phyloP scores from a whole-genome alignment of 2,888 invertebrate genomes.

The Colletes collaris region DNA sequence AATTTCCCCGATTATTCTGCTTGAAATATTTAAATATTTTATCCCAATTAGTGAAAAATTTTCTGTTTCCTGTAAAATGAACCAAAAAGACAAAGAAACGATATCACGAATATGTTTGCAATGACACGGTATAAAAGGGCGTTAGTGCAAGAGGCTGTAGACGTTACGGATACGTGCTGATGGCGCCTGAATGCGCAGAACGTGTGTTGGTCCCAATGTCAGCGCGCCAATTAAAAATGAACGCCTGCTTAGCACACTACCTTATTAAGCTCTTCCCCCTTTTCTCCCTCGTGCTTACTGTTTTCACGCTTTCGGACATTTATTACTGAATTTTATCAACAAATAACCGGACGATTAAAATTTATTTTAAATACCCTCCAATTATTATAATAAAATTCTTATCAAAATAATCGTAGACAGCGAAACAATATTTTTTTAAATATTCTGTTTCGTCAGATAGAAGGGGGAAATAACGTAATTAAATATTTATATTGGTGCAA shows the following conservation, averaged over 20 bases:
- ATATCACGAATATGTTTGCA: not conserved
- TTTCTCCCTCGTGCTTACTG: slow-evolving; percentile 11
- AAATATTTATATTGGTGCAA: too few species aligned
- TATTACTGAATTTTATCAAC: slow-evolving; percentile 36
- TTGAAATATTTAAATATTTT: too few species aligned
- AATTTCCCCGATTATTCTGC: too few species aligned
- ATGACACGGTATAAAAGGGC: not conserved
- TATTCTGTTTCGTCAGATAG: too few species aligned
- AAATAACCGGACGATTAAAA: slow-evolving; percentile 9
- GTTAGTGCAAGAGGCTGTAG: slow-evolving; percentile 32
- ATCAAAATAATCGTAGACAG: too few species aligned
- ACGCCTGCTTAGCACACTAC: slow-evolving; percentile 66
- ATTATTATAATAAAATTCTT: too few species aligned
- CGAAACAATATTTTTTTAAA: too few species aligned
- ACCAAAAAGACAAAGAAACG: not conserved
- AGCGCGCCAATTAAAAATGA: slow-evolving; percentile 74
- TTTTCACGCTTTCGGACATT: slow-evolving; percentile 46
- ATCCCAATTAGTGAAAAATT: not conserved
- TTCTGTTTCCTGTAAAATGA: not conserved
- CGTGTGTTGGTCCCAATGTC: slow-evolving; percentile 72
- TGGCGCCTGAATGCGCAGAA: slow-evolving; percentile 56
- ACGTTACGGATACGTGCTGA: slow-evolving; percentile 51
- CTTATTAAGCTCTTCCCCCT: slow-evolving; percentile 62
- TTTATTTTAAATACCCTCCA: too few species aligned
- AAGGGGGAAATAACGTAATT: too few species aligned